Evolutionary conservation across 2,888 invertebrate species (phyloP).

Genomic region (Mongoloraphidia duomilia): DNA sequence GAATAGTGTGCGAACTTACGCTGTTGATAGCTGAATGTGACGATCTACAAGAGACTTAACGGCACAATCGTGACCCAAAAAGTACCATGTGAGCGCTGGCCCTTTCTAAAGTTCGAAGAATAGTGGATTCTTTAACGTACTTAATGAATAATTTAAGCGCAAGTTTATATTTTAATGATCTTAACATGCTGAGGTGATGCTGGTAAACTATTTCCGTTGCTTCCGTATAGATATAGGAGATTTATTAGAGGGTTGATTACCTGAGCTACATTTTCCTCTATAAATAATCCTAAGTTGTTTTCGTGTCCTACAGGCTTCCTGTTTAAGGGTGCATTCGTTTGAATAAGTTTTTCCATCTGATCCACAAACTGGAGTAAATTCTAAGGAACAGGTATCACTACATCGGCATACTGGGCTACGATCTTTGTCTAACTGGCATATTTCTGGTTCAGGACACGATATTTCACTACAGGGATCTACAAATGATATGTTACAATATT

Average conservation of each 20-base stretch:
- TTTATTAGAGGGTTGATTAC: conserved; percentile 28
- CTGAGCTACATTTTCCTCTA: conserved; percentile 69
- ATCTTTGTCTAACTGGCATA: conserved; percentile 68
- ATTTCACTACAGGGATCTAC: conserved; percentile 75
- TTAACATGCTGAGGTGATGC: too few species aligned
- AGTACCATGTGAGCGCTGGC: too few species aligned
- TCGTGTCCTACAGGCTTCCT: conserved; percentile 64
- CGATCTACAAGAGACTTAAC: too few species aligned
- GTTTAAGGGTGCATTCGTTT: conserved; percentile 69
- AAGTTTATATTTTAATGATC: too few species aligned
- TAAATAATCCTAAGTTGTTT: conserved; percentile 65
- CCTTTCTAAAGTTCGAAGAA: too few species aligned
- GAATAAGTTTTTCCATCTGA: conserved; percentile 69
- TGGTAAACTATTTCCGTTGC: too few species aligned
- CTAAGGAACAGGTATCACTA: conserved; percentile 60
- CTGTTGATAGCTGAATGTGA: too few species aligned
- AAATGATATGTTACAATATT: conserved; percentile 17
- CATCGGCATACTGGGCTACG: conserved; percentile 69
- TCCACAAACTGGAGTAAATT: conserved; percentile 60
- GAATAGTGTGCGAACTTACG: too few species aligned
- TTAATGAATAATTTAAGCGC: too few species aligned
- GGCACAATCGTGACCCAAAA: too few species aligned
- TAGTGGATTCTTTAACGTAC: too few species aligned
- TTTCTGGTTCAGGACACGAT: conserved; percentile 61
- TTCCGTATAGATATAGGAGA: neutral